Evolutionary conservation across 2,113 vertebrate species (phyloP).

Genomic region (Mesoclemmys tuberculata): DNA sequence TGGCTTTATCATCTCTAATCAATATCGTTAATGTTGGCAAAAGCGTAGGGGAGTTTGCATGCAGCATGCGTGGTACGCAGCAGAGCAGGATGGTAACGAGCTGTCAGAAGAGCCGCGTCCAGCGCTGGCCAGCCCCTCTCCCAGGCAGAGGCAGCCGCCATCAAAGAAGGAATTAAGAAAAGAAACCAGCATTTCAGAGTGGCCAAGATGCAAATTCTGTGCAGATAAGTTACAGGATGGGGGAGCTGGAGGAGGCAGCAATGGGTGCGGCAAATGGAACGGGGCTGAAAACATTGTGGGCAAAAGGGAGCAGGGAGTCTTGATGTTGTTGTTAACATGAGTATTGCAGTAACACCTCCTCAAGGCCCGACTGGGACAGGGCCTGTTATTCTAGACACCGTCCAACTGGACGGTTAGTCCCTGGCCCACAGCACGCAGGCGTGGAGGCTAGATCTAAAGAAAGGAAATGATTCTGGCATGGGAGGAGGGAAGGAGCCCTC

Average conservation of each 20-base stretch:
- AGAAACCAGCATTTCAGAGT: neutral
- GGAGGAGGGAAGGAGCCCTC: neutral
- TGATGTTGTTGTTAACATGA: neutral
- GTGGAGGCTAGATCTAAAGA: neutral
- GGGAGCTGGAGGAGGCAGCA: accelerated
- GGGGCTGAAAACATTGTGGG: neutral
- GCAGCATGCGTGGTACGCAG: neutral
- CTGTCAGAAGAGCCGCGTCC: neutral
- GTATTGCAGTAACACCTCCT: neutral
- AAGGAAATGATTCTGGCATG: neutral
- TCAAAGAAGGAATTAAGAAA: neutral
- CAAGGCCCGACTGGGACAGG: neutral
- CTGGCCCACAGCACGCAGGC: neutral
- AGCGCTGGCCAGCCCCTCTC: no score
- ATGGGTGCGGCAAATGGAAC: accelerated
- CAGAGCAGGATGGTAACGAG: neutral
- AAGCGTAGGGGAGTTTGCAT: neutral
- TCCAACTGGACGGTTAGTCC: no score
- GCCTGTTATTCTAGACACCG: neutral
- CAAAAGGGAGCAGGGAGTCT: neutral
- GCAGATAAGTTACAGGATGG: neutral
- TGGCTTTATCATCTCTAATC: neutral
- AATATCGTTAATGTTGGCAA: neutral
- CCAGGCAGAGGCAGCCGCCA: neutral
- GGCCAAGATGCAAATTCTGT: neutral